A percentile compares a stretch with the other conserved stretches of the same genome.
phyloP scores from a whole-genome alignment of 1,140 invertebrate genomes.

The Drosophila neocordata region DNA sequence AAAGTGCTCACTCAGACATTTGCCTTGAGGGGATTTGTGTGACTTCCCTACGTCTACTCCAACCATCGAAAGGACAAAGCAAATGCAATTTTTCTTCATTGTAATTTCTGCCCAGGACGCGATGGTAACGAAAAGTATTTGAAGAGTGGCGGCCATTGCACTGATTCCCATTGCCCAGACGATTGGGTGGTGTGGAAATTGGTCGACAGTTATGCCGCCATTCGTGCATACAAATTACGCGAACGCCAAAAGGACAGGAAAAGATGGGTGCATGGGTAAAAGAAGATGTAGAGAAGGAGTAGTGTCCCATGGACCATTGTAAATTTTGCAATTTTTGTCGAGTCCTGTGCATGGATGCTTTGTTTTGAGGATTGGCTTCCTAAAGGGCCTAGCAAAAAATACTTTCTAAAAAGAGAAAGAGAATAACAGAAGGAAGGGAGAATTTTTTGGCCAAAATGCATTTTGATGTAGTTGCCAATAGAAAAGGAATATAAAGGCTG shows the following conservation, averaged over 20 bases:
- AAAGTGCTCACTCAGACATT: conserved; percentile 68
- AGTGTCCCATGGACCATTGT: conserved; percentile 48
- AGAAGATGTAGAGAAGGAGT: not conserved
- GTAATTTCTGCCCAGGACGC: conserved; percentile 59
- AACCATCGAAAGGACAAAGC: too few species aligned
- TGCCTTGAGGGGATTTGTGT: conserved; percentile 71
- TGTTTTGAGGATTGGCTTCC: conserved; percentile 57
- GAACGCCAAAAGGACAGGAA: not conserved
- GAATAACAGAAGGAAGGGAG: not conserved
- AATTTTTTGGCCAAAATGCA: conserved; percentile 69
- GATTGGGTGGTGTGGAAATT: conserved; percentile 19
- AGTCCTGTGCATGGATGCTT: conserved; percentile 58
- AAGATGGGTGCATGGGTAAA: not conserved
- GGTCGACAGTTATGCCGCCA: conserved; percentile 53
- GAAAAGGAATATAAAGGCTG: conserved; percentile 1
- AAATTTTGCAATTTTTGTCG: conserved; percentile 75
- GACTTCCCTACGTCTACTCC: conserved; percentile 8
- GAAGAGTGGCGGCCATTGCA: conserved; percentile 44
- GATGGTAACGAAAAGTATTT: conserved; percentile 17
- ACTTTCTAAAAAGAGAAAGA: not conserved
- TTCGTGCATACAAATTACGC: conserved; percentile 60
- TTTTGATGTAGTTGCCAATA: conserved; percentile 66
- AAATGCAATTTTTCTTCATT: conserved; percentile 79
- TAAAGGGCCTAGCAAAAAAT: not conserved
- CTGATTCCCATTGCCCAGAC: conserved; percentile 56